Percentiles rank a stretch among this genome's conserved stretches.
Evolutionary conservation across 2,888 invertebrate genomes (phyloP).

Genomic region (Artemia sp.): DNA sequence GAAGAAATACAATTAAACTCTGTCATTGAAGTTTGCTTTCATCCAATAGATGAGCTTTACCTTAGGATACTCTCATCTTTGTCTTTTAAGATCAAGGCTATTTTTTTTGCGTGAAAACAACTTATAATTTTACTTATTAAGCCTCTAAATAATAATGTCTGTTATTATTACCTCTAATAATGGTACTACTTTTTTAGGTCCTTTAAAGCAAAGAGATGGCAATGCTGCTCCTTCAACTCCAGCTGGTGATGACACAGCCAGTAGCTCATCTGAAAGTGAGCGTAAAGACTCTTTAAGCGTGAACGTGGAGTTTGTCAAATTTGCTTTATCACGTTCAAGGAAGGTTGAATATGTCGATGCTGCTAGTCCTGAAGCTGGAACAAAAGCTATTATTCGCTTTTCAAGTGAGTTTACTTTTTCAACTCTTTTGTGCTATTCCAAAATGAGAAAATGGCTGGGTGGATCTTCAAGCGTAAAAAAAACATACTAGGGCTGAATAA

Average conservation of each 20-base stretch:
- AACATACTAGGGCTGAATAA: no score
- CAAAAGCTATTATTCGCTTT: slow-evolving; percentile 66
- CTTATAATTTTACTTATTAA: no score
- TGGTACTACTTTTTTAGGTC: no score
- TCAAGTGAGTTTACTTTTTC: slow-evolving; percentile 46
- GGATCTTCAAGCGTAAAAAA: no score
- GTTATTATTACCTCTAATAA: no score
- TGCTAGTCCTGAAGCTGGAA: slow-evolving; percentile 14
- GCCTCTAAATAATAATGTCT: no score
- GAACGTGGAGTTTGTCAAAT: slow-evolving; percentile 91
- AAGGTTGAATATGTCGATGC: slow-evolving; percentile 56
- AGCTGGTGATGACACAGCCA: slow-evolving; percentile 15
- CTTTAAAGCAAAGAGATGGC: neutral
- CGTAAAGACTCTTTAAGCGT: slow-evolving; percentile 87
- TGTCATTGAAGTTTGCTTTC: no score
- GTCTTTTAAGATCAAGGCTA: no score
- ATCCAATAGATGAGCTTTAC: no score
- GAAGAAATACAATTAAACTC: no score
- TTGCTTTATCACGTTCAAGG: slow-evolving; percentile 75
- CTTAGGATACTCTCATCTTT: no score
- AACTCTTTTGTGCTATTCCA: slow-evolving; percentile 17
- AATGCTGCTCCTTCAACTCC: neutral
- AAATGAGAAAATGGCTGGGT: neutral
- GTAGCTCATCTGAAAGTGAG: slow-evolving; percentile 52
- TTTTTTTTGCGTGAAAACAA: no score